Evolutionary conservation across 2,888 invertebrate species (phyloP), one percentile per base, ranked within the genome.

Genomic region (Crocallis elinguaria): DNA sequence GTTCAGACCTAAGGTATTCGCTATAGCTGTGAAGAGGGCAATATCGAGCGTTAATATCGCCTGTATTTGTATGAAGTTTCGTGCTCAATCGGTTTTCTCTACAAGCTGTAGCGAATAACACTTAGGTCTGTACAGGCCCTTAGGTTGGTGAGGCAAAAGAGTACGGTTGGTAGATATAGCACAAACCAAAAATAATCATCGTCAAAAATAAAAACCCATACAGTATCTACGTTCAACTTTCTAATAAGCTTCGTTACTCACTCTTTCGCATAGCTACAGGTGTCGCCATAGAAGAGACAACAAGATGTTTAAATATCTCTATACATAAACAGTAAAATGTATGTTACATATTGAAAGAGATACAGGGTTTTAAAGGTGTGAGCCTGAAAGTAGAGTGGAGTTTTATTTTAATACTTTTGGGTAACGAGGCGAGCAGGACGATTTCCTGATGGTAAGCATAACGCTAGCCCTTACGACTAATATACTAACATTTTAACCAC

Each of bases 231-330:
- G 62, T 54, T 19, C 30, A 44, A 54, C 53, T 55, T 56, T 82
- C 86, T 88, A 90, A 14, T 6, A 88, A 89, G 90, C 89, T 80
- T 74, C 75, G 75, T 84, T 90, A 91, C 91, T 91, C 86, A 91
- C 91, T 88, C 90, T 91, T 90, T 88, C 90, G 88, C 89, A 90
- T 88, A 75, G 89, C 91, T 91, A 91, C 80, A 83, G 85, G 86
- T 82, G 88, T 86, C 79, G 86, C 86, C 88, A 86, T 80, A 88
- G 88, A 87, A 86, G 87, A 89, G 82, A 89, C 72, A 84, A 84
- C 73, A 79, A 84, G 68, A 73, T 66, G 68, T 85, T 84, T 86
- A 84, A 80, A 82, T 79, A 86, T 64, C 77, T 83, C 80, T 86
- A 84, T 76, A 60, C 51, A 60, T 69, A 68, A 65, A 70, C 59